Base-by-base conservation (phyloP, 2,888 invertebrate genomes). In the Parnassius mnemosyne region DNA sequence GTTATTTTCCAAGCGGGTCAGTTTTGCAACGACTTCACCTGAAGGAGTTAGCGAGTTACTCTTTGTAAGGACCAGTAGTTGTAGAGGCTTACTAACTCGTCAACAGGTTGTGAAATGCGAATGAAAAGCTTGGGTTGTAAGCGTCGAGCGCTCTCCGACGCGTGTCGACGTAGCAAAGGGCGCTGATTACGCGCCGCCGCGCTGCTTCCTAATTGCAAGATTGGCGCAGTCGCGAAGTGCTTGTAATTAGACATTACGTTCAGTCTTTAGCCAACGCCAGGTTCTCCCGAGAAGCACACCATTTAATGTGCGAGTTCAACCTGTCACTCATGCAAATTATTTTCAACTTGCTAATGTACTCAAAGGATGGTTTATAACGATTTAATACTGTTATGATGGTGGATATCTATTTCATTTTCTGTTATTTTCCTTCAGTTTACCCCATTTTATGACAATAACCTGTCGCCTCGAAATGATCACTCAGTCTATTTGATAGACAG, bases 51-150 rank as follows among this genome's bases (percentile, higher is more conserved):
- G 68, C 63, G 65, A 68, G 69, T 74, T 78, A 76, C 75, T 77
- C 84, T 84, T 84, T 84, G 80, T 85, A 73, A 71, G 70, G 75
- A 80, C 73, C 77, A 34, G 75, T 76, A 76, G 77, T 79, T 81
- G 75, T 77, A 80, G 78, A 74, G 80, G 83, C 77, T 85, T 80
- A 83, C 84, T 84, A 80, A 87, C 83, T 83, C 79, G 85, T 89
- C 87, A 89, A 89, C 89, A 89, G 88, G 88, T 89, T 85, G 87
- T 84, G 82, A 87, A 89, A 87, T 87, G 78, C 76, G 72, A 83
- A 78, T 86, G 81, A 83, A 86, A 87, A 83, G 86, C 80, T 75
- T 72, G 79, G 72, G 77, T 79, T 80, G 81, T 74, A 73, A 82
- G 78, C 77, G 76, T 74, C 67, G 75, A 84, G 81, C 80, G 80